These are phyloP conservation scores for Pristionchus pacificus DNA, from an alignment of 1,140 invertebrate species.

Conservation along the genomic window DNA sequence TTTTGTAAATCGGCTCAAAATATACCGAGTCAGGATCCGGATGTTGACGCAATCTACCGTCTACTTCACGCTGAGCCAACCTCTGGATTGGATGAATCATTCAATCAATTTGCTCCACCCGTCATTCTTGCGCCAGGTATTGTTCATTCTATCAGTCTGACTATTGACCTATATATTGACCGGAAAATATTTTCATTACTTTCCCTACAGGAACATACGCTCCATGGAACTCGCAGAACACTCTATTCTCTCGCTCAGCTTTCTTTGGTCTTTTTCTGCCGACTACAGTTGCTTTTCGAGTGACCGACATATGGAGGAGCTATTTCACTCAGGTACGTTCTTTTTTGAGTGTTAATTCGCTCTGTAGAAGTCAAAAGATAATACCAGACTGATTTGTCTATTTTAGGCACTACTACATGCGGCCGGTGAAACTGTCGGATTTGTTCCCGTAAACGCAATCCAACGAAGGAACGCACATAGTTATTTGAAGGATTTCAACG, in stretches of 20 bases:
- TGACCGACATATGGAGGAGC: constrained; percentile 55
- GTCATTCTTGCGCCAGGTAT: constrained; percentile 15
- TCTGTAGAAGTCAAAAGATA: too few species aligned
- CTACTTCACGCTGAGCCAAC: constrained; percentile 35
- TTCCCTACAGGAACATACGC: constrained; percentile 14
- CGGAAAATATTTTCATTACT: too few species aligned
- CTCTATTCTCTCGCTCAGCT: constrained; percentile 50
- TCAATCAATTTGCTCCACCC: constrained; percentile 23
- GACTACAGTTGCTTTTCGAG: constrained; percentile 48
- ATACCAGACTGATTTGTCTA: too few species aligned
- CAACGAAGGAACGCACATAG: constrained; percentile 15
- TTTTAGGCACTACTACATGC: constrained; percentile 43
- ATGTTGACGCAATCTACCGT: constrained; percentile 57
- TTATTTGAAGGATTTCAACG: constrained; percentile 10
- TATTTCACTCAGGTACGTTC: constrained; percentile 53
- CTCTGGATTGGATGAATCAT: constrained; percentile 16
- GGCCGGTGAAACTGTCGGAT: constrained; percentile 45
- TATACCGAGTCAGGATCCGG: constrained; percentile 42
- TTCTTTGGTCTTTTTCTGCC: constrained; percentile 56
- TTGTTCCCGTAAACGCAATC: constrained; percentile 36
- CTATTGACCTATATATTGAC: too few species aligned
- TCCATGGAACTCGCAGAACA: constrained; percentile 56
- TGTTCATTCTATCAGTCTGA: constrained; percentile 4
- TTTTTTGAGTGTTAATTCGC: too few species aligned
- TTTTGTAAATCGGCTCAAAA: not conserved